Conservation (phyloP, 2,113 vertebrate genomes). For the Neolamprologus longior region DNA sequence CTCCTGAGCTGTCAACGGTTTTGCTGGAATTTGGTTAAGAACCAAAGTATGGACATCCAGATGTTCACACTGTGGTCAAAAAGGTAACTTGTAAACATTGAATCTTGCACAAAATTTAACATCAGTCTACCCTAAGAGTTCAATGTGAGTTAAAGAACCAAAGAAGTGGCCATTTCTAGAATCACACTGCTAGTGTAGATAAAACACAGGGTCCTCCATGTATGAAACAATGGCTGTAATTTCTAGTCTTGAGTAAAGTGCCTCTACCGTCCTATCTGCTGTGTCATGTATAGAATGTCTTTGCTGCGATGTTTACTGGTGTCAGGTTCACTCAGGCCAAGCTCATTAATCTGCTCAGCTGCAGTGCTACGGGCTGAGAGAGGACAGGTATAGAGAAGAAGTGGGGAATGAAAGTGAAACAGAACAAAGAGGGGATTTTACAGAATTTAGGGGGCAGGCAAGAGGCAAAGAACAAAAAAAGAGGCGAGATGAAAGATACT, state of each 20-base stretch:
- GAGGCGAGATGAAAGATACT: not conserved
- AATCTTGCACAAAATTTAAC: not conserved
- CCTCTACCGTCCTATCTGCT: not conserved
- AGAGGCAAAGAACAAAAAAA: not conserved
- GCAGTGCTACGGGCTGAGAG: conserved; percentile 1
- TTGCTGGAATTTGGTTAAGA: not conserved
- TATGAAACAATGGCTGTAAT: not conserved
- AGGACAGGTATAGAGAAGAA: not conserved
- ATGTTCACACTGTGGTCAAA: not conserved
- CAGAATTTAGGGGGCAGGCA: not conserved
- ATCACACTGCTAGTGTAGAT: no score
- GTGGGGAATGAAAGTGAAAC: not conserved
- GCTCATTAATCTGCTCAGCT: conserved; percentile 36
- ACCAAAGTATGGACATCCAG: not conserved
- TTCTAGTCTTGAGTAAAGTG: not conserved
- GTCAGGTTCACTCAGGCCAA: conserved; percentile 29
- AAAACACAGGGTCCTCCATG: not conserved
- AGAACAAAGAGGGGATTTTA: not conserved
- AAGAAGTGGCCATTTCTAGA: not conserved
- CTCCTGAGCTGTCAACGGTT: not conserved
- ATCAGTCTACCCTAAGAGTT: not conserved
- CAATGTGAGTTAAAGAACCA: not conserved
- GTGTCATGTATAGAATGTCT: conserved; percentile 17
- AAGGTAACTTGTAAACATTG: not conserved
- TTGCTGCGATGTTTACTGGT: not conserved